Percentiles rank a stretch among this genome's conserved stretches.
Conservation (phyloP, 2,113 vertebrate species). For the Orientallactaga bullata region DNA sequence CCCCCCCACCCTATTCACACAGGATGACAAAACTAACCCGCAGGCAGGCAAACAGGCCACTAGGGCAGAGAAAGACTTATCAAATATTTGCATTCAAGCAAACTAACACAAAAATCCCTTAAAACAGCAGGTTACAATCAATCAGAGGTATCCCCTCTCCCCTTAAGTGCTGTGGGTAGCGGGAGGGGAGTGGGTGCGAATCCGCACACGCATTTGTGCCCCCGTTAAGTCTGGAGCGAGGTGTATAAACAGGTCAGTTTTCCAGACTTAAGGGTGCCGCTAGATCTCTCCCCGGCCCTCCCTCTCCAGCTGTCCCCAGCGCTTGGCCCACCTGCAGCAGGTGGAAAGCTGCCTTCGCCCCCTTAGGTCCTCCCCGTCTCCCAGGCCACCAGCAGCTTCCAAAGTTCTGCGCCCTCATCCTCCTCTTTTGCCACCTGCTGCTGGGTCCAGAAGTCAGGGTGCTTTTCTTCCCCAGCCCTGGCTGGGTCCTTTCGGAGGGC, state of each 20-base stretch:
- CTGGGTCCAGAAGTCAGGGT: slow-evolving; percentile 48
- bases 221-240: background rate
- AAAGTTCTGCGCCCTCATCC: slow-evolving; percentile 59
- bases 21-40: slow-evolving; percentile 56
- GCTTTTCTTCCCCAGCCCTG: background rate
- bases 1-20: slow-evolving; percentile 64
- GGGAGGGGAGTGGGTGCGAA: background rate
- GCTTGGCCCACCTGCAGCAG: slow-evolving; percentile 74
- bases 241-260: slow-evolving; percentile 38
- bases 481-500: slow-evolving; percentile 23
- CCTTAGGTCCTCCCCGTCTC: background rate
- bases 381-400: slow-evolving; percentile 60
- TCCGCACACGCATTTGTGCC: slow-evolving; percentile 19
- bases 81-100: slow-evolving; percentile 74
- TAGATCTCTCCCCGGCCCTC: slow-evolving; percentile 15
- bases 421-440: slow-evolving; percentile 69
- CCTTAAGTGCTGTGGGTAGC: background rate
- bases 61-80: slow-evolving; percentile 63
- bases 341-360: slow-evolving; percentile 49
- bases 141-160: slow-evolving; percentile 48
- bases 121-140: slow-evolving; percentile 64
- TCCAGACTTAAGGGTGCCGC: background rate
- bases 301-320: slow-evolving; percentile 43
- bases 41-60: slow-evolving; percentile 71
- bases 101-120: slow-evolving; percentile 66